Conservation (phyloP, 2,888 invertebrate genomes). For the Onthophagus sagittarius region DNA sequence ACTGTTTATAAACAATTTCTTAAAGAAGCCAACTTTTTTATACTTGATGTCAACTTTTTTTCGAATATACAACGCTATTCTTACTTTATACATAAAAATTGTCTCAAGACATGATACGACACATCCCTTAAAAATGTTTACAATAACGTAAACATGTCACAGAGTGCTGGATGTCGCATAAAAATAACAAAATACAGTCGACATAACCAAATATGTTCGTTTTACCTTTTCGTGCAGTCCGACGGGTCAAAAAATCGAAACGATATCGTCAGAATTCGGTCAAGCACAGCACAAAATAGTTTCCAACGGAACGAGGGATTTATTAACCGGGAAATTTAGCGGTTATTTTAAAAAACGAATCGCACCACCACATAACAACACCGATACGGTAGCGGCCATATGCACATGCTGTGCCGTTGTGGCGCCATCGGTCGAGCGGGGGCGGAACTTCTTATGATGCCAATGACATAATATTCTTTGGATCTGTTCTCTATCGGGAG, state of each 20-base stretch:
- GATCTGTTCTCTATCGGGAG: not conserved
- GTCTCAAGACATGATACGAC: not conserved
- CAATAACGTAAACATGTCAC: not conserved
- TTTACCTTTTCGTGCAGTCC: conserved; percentile 24
- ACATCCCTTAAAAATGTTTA: not conserved
- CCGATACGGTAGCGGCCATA: conserved; percentile 15
- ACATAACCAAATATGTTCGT: conserved; percentile 35
- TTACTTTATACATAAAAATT: not conserved
- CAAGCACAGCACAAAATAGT: not conserved
- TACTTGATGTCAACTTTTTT: not conserved
- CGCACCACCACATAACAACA: conserved; percentile 6
- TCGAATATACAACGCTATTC: not conserved
- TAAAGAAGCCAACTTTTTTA: not conserved
- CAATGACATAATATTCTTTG: not conserved
- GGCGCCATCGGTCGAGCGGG: conserved; percentile 18
- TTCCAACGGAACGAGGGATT: not conserved
- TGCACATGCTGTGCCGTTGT: conserved; percentile 16
- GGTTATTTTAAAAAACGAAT: not conserved
- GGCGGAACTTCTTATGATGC: conserved; percentile 4
- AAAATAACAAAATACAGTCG: conserved; percentile 31
- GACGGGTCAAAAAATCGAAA: conserved; percentile 13
- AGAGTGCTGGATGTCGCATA: conserved; percentile 5
- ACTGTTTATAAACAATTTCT: not conserved
- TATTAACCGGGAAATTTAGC: not conserved
- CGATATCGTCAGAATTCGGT: not conserved